Conservation (phyloP, 2,797 vertebrate species). For the Sciurus vulgaris region DNA sequence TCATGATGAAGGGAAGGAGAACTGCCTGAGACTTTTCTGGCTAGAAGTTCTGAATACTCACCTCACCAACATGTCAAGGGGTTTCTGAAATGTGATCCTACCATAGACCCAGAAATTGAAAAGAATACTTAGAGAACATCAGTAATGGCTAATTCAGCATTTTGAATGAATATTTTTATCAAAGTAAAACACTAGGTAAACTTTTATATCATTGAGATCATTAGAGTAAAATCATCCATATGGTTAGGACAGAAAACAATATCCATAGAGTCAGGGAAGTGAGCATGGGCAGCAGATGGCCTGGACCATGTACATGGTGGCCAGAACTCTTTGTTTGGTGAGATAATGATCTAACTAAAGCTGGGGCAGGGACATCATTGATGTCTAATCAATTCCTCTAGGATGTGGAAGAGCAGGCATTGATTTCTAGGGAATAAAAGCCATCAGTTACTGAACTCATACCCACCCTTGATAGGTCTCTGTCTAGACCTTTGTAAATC, state of each 20-base stretch:
- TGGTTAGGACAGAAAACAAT: not conserved
- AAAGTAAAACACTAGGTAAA: not conserved
- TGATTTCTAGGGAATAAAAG: conserved; percentile 21
- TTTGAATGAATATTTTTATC: not conserved
- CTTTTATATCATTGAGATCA: not conserved
- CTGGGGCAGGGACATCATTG: not conserved
- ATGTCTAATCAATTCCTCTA: conserved; percentile 59
- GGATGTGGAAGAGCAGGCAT: not conserved
- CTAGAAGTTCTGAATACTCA: not conserved
- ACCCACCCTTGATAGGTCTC: not conserved
- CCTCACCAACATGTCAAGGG: not conserved
- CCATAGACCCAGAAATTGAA: accelerated
- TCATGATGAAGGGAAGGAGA: not conserved
- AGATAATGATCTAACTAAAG: conserved; percentile 47
- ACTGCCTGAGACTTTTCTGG: not conserved
- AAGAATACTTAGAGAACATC: not conserved
- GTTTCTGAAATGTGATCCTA: not conserved
- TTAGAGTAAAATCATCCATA: not conserved
- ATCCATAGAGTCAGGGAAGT: too few species aligned
- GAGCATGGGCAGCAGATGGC: accelerated
- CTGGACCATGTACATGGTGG: not conserved
- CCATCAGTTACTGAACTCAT: not conserved
- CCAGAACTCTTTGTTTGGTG: not conserved
- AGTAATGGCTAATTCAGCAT: not conserved
- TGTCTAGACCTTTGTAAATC: not conserved